Conservation (phyloP, 1,140 invertebrate species). For the Drosophila kikkawai region DNA sequence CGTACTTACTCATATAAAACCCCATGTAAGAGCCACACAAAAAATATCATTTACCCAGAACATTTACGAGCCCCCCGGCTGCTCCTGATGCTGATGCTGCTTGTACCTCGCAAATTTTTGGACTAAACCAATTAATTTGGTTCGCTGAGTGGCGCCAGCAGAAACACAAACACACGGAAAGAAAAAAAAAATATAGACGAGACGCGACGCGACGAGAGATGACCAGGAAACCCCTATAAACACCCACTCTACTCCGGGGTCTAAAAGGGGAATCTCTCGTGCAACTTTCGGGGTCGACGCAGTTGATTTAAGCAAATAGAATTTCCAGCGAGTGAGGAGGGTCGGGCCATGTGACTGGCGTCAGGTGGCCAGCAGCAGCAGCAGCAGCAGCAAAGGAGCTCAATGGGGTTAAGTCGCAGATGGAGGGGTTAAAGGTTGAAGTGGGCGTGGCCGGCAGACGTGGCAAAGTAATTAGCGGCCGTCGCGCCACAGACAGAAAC, state of each 20-base stretch:
- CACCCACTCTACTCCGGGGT: neutral
- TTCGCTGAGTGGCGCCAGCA: conserved; percentile 14
- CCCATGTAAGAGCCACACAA: neutral
- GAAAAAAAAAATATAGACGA: neutral
- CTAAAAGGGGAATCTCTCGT: neutral
- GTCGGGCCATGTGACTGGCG: conserved; percentile 41
- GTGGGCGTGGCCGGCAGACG: conserved; percentile 68
- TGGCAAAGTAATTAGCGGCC: conserved; percentile 81
- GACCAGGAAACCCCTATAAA: conserved; percentile 4
- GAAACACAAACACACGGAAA: conserved; percentile 3
- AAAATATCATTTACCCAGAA: conserved; percentile 1
- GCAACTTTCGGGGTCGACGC: conserved; percentile 41
- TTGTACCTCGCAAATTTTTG: conserved; percentile 24
- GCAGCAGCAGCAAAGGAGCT: neutral
- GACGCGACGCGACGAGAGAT: neutral
- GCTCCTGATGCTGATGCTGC: neutral
- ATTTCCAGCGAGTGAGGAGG: neutral
- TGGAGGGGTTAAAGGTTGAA: conserved; percentile 13
- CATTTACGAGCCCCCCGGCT: conserved; percentile 1
- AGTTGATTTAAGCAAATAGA: conserved; percentile 78
- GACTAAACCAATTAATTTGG: conserved; percentile 54
- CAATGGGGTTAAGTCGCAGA: conserved; percentile 6
- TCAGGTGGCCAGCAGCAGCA: conserved; percentile 29
- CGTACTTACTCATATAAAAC: neutral
- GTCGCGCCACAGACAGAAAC: conserved; percentile 75